These are phyloP conservation scores for Gadus macrocephalus DNA, from an alignment of 2,113 vertebrate genomes.

Conservation along the genomic window DNA sequence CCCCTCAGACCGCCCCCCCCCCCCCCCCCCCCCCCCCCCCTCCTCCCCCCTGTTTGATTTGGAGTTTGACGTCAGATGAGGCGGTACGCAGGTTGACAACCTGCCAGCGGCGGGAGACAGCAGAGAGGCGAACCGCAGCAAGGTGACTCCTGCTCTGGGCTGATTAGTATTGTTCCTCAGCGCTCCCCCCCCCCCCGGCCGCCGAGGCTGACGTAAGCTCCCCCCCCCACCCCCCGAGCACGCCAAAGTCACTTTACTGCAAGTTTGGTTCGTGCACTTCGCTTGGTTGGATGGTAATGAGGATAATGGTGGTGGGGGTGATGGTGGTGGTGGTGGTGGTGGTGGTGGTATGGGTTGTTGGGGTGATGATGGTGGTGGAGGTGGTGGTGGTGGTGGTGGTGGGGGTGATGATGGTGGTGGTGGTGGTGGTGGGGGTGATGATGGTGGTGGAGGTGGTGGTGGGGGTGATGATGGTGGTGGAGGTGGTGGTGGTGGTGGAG, in stretches of 20 bases:
- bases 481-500: too few relatives aligned
- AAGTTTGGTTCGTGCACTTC: conserved; percentile 11
- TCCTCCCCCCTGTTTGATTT: background rate
- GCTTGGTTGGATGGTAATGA: background rate
- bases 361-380: too few relatives aligned
- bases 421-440: too few relatives aligned
- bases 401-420: too few relatives aligned
- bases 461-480: too few relatives aligned
- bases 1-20: too few relatives aligned
- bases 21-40: too few relatives aligned
- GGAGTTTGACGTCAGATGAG: conserved; percentile 42
- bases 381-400: too few relatives aligned
- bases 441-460: too few relatives aligned
- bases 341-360: too few relatives aligned
- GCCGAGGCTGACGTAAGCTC: conserved; percentile 43
- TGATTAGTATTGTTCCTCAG: conserved; percentile 45
- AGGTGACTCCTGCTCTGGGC: conserved; percentile 63
- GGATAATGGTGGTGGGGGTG: background rate
- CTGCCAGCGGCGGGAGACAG: conserved; percentile 42
- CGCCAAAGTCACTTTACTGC: conserved; percentile 20
- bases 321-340: too few relatives aligned
- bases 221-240: background rate
- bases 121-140: conserved; percentile 37
- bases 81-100: background rate
- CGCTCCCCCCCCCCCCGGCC: conserved; percentile 39